Percentiles rank a stretch among this genome's conserved stretches.
These are phyloP conservation scores for Chelidonichthys spinosus DNA, from an alignment of 2,797 vertebrate species.

Conservation along the genomic window DNA sequence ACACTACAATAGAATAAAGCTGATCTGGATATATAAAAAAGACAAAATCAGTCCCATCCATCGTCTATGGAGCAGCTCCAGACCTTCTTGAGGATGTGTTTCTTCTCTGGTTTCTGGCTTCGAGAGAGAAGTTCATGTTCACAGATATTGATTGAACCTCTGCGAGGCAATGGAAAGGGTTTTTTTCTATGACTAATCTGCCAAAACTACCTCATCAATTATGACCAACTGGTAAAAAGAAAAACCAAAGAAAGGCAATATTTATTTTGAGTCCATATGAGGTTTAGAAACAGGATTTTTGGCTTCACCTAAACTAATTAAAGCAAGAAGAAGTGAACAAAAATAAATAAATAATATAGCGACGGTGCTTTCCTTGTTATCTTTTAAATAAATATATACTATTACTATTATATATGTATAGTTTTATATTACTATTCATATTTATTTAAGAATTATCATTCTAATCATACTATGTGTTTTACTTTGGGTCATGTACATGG, in stretches of 20 bases:
- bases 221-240: conserved; percentile 9
- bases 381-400: no score
- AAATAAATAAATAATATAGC: background rate
- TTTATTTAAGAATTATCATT: background rate
- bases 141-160: background rate
- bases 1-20: background rate
- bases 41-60: background rate
- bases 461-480: background rate
- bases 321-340: background rate
- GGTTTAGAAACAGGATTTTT: background rate
- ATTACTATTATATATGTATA: no score
- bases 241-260: conserved; percentile 7
- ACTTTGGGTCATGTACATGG: background rate
- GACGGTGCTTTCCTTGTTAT: background rate
- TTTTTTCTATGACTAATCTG: conserved; percentile 1
- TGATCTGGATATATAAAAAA: background rate
- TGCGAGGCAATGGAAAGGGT: background rate
- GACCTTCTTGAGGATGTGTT: background rate
- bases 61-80: background rate
- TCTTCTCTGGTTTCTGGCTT: background rate
- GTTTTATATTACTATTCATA: no score
- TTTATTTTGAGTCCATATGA: background rate
- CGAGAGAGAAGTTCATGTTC: background rate
- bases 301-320: background rate
- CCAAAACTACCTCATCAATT: conserved; percentile 2